Conservation (phyloP, 2,797 vertebrate species). For the Uromys caudimaculatus region DNA sequence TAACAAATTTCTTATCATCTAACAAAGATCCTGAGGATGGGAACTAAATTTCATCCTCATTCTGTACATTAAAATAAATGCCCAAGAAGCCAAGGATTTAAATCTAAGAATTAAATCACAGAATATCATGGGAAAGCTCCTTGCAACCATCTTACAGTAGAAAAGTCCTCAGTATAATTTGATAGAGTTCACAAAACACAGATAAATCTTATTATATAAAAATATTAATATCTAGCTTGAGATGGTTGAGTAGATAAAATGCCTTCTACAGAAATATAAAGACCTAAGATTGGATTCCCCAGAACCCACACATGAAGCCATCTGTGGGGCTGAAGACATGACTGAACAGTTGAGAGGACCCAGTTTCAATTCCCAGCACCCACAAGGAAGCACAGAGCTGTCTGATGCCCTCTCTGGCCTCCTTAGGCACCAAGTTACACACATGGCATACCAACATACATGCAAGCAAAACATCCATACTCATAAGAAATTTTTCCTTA, state of each 20-base stretch:
- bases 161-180: constrained; percentile 26
- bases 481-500: neutral
- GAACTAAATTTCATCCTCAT: constrained; percentile 20
- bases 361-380: neutral
- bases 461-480: neutral
- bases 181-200: constrained; percentile 37
- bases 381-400: neutral
- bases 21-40: neutral
- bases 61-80: constrained; percentile 30
- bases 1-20: neutral
- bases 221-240: neutral
- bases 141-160: neutral
- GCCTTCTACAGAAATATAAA: neutral
- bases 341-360: neutral
- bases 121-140: neutral
- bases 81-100: constrained; percentile 8
- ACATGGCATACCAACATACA: neutral
- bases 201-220: neutral
- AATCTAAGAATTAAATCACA: constrained; percentile 38
- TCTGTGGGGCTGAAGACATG: neutral
- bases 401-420: neutral
- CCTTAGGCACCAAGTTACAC: neutral
- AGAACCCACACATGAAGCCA: neutral
- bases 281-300: neutral
- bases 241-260: neutral